Percentiles rank a stretch among this genome's conserved stretches.
Conservation (phyloP, 2,797 vertebrate species). For the Amazona ochrocephala region DNA sequence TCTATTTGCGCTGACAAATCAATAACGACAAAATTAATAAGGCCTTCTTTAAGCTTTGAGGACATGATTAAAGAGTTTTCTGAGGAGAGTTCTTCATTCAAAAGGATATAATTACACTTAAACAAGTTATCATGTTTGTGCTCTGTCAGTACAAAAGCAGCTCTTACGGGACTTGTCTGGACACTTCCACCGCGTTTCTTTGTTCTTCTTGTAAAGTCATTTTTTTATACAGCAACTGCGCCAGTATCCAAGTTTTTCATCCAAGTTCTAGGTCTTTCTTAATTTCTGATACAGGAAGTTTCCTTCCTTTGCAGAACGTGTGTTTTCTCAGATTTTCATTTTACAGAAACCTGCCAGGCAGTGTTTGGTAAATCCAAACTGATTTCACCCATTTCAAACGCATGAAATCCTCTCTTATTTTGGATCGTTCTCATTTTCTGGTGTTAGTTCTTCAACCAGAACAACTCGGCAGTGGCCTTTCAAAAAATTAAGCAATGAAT, state of each 20-base stretch:
- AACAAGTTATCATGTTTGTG: constrained; percentile 20
- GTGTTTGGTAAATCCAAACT: neutral
- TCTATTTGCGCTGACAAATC: constrained; percentile 12
- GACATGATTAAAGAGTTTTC: neutral
- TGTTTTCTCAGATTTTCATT: neutral
- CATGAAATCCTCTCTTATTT: neutral
- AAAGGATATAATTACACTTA: constrained; percentile 35
- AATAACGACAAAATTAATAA: neutral
- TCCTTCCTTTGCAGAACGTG: neutral
- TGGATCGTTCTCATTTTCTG: neutral
- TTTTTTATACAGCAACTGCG: neutral
- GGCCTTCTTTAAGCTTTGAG: neutral
- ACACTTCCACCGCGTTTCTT: constrained; percentile 8
- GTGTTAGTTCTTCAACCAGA: neutral
- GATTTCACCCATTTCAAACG: neutral
- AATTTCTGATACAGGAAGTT: neutral
- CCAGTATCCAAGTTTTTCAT: neutral
- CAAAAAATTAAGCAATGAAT: neutral
- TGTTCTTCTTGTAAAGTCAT: constrained; percentile 1
- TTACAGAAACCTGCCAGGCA: neutral
- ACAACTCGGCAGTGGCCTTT: neutral
- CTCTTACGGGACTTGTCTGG: neutral
- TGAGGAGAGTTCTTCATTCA: neutral
- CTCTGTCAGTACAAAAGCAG: constrained; percentile 9
- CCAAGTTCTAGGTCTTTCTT: neutral